Base-by-base conservation (phyloP, 2,797 vertebrate species). In the Sebastolobus alascanus region DNA sequence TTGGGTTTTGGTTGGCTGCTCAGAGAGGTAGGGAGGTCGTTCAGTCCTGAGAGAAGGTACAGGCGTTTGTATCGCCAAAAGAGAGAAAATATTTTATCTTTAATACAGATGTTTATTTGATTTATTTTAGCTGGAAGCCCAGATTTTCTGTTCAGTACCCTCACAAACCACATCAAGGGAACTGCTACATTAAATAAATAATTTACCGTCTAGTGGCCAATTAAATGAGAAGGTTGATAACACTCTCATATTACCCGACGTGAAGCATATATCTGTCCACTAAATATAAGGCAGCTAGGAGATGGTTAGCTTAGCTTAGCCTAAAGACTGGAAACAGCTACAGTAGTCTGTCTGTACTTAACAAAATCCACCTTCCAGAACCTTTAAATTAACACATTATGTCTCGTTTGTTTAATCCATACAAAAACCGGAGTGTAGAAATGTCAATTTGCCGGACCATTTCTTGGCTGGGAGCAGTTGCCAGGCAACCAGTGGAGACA, bases 21-120 rank as follows among this genome's bases (percentile, higher is more conserved):
- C 59, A 88, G 83, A 68, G 82, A 87, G 64, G 96, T 89, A 29
- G 95, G 92, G 4, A 96, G 95, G 79, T 99, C 97, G 40, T 96
- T 95, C 66, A 99, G 93, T 54, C 97, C 98, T 99, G 88, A 69
- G 58, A 77, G 7, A 64, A 71, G 8, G 18, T 67, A 6, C 3
- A 27, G 9, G 20, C 5, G 71, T 63, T 67, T 46, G 20, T 12
- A 35, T 37, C 3, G 11, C 27, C 13, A n/a, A 10, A 31, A 60
- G 38, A 54, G 3, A 31, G 18, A 70, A 46, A 4, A n/a, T 50
- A 6, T 43, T 31, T 18, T 0, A 20, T 56, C 1, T 59, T 58
- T 13, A 37, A 20, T 16, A 18, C 11, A n/a, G 8, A n/a, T 65
- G 29, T 33, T 31, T 7, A 38, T 56, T 40, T 54, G 20, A 4